Evolutionary conservation across 2,888 invertebrate species (phyloP).

Genomic region (Leucophora obtusa): DNA sequence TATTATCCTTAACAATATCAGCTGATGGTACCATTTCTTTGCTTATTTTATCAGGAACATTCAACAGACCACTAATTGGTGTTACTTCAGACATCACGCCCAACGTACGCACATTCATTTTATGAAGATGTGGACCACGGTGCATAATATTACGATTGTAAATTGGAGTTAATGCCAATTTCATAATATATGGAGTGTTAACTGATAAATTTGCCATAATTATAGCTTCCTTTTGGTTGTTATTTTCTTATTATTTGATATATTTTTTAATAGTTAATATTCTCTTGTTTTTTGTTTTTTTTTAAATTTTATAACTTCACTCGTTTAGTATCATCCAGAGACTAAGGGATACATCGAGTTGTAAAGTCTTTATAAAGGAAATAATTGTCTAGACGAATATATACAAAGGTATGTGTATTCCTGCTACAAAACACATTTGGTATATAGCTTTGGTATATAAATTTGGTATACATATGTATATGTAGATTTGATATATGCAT

Average conservation of each 20-base stretch:
- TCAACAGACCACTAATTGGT: constrained; percentile 71
- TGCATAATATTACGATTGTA: constrained; percentile 74
- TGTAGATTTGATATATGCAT: too few relatives aligned
- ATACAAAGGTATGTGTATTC: too few relatives aligned
- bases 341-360: background rate
- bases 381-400: too few relatives aligned
- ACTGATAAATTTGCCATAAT: constrained; percentile 69
- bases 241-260: background rate
- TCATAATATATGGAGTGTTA: constrained; percentile 64
- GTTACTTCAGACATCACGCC: constrained; percentile 73
- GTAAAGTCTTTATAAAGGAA: background rate
- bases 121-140: constrained; percentile 71
- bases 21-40: constrained; percentile 64
- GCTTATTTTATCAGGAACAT: constrained; percentile 64
- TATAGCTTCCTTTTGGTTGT: background rate
- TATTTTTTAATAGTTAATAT: background rate
- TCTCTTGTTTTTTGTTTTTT: background rate
- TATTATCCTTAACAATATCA: constrained; percentile 69
- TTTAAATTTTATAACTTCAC: too few relatives aligned
- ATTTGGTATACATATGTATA: too few relatives aligned
- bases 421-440: too few relatives aligned
- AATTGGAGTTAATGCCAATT: constrained; percentile 72
- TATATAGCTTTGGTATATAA: too few relatives aligned
- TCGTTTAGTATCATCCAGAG: background rate
- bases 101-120: constrained; percentile 72